A percentile compares a stretch with the other conserved stretches of the same genome.
Conservation (phyloP, 2,888 invertebrate genomes). For the Orthosia incerta region DNA sequence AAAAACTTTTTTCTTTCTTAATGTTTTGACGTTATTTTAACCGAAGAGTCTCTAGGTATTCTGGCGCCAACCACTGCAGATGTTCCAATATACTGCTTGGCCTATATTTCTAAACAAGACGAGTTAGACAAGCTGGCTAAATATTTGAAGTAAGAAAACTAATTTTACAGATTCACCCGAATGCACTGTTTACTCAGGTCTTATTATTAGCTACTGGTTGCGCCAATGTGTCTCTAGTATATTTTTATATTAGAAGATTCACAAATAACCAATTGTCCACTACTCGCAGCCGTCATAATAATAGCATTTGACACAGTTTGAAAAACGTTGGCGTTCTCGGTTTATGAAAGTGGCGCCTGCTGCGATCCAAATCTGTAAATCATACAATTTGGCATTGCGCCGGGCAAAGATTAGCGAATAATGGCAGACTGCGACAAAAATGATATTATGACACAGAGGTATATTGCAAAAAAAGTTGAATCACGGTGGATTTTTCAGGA, state of each 20-base stretch:
- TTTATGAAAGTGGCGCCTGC: conserved; percentile 84
- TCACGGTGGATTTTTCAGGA: not conserved
- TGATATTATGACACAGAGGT: conserved; percentile 24
- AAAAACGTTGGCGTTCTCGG: conserved; percentile 74
- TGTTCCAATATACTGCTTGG: conserved; percentile 49
- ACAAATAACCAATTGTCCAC: conserved; percentile 58
- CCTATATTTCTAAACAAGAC: conserved; percentile 51
- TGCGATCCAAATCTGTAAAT: conserved; percentile 80
- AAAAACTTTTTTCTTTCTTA: conserved; percentile 4
- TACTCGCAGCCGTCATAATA: conserved; percentile 66
- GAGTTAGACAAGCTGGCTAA: conserved; percentile 51
- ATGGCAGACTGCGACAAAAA: conserved; percentile 42
- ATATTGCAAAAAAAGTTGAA: conserved; percentile 2
- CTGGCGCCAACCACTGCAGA: conserved; percentile 57
- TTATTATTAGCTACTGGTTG: conserved; percentile 8
- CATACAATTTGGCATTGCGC: conserved; percentile 87
- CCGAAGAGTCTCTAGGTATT: conserved; percentile 42
- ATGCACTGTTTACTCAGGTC: conserved; percentile 20
- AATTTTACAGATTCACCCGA: conserved; percentile 24
- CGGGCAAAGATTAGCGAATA: conserved; percentile 74
- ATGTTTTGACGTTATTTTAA: conserved; percentile 30
- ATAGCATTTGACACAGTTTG: conserved; percentile 79
- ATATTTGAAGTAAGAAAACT: conserved; percentile 55
- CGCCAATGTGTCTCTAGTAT: conserved; percentile 33
- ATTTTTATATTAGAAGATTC: conserved; percentile 50